Percentiles rank a stretch among this genome's conserved stretches.
phyloP scores from a whole-genome alignment of 2,888 invertebrate genomes.

The Heliconius ismenius region DNA sequence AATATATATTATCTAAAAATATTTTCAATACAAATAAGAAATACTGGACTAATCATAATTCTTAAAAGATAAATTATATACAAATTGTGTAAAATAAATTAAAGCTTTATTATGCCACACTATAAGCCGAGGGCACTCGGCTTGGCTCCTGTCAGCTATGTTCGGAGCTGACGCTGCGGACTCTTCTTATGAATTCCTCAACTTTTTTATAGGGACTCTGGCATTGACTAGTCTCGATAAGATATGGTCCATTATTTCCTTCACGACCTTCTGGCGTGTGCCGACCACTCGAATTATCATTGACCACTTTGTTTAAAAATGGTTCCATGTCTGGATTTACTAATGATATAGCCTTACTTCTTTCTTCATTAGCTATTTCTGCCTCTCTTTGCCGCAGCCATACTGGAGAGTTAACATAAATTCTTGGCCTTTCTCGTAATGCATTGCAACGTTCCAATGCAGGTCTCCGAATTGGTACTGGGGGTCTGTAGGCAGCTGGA shows the following conservation, averaged over 20 bases:
- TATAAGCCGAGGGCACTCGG: constrained; percentile 70
- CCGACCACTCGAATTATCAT: constrained; percentile 67
- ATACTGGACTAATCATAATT: constrained; percentile 14
- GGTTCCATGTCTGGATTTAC: constrained; percentile 68
- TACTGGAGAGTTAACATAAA: constrained; percentile 83
- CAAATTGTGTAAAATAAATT: constrained; percentile 45
- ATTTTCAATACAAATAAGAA: constrained; percentile 27
- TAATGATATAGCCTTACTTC: constrained; percentile 49
- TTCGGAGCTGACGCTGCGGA: constrained; percentile 69
- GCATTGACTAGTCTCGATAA: constrained; percentile 66
- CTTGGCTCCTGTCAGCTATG: constrained; percentile 76
- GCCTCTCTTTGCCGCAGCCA: constrained; percentile 81
- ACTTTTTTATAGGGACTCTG: constrained; percentile 75
- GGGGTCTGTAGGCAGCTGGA: constrained; percentile 76
- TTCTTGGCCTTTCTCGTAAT: constrained; percentile 76
- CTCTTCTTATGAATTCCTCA: constrained; percentile 71
- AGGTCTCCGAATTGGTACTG: constrained; percentile 71
- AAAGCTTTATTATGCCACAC: constrained; percentile 60
- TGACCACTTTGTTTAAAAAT: constrained; percentile 60
- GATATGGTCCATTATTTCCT: constrained; percentile 66
- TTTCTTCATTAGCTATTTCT: constrained; percentile 58
- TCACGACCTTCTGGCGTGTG: constrained; percentile 71
- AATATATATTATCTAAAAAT: constrained; percentile 37
- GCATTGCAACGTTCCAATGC: constrained; percentile 81
- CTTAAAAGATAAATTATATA: constrained; percentile 21